These are phyloP conservation scores for Kuschelorhynchus macadamiae DNA, from an alignment of 2,888 invertebrate genomes.

Conservation along the genomic window DNA sequence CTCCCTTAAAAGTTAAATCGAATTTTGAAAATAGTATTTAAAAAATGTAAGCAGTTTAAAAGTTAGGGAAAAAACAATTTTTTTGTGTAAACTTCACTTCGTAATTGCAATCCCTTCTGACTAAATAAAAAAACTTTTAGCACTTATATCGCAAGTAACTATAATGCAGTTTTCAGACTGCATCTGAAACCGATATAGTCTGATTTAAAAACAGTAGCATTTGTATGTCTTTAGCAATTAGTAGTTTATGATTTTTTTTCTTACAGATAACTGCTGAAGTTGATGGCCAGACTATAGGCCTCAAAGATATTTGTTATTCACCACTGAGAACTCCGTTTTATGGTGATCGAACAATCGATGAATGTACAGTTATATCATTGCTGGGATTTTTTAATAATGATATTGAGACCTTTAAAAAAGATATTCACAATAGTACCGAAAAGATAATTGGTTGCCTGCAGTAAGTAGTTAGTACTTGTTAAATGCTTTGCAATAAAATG, in stretches of 20 bases:
- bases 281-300: slow-evolving; percentile 68
- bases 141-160: too few species aligned
- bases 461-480: slow-evolving; percentile 66
- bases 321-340: slow-evolving; percentile 81
- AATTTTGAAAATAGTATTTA: too few species aligned
- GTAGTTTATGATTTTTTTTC: slow-evolving; percentile 3
- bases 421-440: slow-evolving; percentile 63
- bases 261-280: slow-evolving; percentile 69
- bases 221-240: too few species aligned
- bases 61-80: too few species aligned
- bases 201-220: too few species aligned
- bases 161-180: too few species aligned
- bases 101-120: too few species aligned
- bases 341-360: slow-evolving; percentile 69
- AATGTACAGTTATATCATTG: slow-evolving; percentile 87
- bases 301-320: slow-evolving; percentile 85
- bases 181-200: too few species aligned
- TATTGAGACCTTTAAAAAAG: slow-evolving; percentile 57
- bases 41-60: too few species aligned
- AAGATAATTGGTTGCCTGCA: slow-evolving; percentile 70
- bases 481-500: slow-evolving; percentile 12
- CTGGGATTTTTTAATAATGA: slow-evolving; percentile 84
- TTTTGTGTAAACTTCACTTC: too few species aligned
- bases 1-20: too few species aligned
- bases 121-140: too few species aligned